Percentiles rank a stretch among this genome's conserved stretches.
phyloP scores from a whole-genome alignment of 1,140 invertebrate genomes.

The Orius insidiosus region DNA sequence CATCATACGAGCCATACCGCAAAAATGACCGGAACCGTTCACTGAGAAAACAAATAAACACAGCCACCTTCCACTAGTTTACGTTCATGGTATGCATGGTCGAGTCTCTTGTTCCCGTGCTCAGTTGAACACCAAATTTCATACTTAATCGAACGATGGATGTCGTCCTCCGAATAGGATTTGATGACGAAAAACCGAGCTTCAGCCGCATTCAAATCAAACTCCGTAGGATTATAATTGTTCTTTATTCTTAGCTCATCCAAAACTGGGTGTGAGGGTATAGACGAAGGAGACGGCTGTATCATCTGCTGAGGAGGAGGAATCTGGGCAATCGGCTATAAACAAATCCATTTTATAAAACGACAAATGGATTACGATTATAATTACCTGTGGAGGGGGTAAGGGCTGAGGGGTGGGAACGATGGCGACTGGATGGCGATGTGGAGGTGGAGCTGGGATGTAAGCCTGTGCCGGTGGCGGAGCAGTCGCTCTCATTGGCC shows the following conservation, averaged over 20 bases:
- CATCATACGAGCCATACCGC: constrained; percentile 96
- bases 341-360: constrained; percentile 21
- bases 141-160: constrained; percentile 95
- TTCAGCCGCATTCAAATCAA: constrained; percentile 70
- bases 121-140: constrained; percentile 98
- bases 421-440: constrained; percentile 22
- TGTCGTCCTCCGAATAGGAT: constrained; percentile 96
- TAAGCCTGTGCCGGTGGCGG: constrained; percentile 18
- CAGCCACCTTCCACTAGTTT: constrained; percentile 55
- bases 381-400: constrained; percentile 25
- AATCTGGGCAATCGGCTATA: constrained; percentile 22
- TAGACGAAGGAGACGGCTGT: constrained; percentile 6
- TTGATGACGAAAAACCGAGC: constrained; percentile 95
- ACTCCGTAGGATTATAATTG: constrained; percentile 87
- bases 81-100: constrained; percentile 72
- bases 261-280: constrained; percentile 43
- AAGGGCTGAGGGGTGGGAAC: constrained; percentile 26
- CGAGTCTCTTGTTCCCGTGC: constrained; percentile 89
- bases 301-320: constrained; percentile 21
- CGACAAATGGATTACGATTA: not conserved
- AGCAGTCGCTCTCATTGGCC: constrained; percentile 22
- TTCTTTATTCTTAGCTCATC: constrained; percentile 83
- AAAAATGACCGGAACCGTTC: constrained; percentile 94
- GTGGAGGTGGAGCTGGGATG: constrained; percentile 21
- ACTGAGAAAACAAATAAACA: constrained; percentile 93